phyloP scores from a whole-genome alignment of 1,140 invertebrate genomes.

The Papilio dardanus region DNA sequence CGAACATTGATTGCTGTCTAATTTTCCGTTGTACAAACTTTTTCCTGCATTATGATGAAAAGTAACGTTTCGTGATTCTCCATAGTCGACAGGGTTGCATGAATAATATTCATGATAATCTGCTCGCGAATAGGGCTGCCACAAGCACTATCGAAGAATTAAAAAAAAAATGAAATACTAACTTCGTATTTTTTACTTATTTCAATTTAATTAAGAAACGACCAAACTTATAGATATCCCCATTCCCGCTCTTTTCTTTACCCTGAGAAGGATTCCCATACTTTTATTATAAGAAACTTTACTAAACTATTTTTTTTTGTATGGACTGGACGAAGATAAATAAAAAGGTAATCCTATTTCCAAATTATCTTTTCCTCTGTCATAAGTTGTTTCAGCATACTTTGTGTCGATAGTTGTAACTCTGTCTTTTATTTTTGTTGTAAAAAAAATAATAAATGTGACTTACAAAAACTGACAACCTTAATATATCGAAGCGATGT shows the following conservation, averaged over 20 bases:
- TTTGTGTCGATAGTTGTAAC: too few species aligned
- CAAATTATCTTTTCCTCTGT: too few species aligned
- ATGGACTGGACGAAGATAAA: too few species aligned
- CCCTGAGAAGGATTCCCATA: too few species aligned
- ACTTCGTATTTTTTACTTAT: not conserved
- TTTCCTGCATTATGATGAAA: slow-evolving; percentile 69
- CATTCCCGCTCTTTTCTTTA: too few species aligned
- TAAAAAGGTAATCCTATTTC: too few species aligned
- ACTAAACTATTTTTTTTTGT: too few species aligned
- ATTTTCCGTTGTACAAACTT: slow-evolving; percentile 36
- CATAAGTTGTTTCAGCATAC: too few species aligned
- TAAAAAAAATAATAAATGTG: too few species aligned
- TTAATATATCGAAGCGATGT: not conserved
- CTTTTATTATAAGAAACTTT: not conserved
- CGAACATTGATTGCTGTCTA: not conserved
- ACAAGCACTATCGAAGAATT: not conserved
- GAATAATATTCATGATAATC: slow-evolving; percentile 65
- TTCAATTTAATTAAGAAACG: not conserved
- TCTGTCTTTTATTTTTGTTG: too few species aligned
- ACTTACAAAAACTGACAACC: not conserved
- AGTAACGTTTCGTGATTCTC: slow-evolving; percentile 54
- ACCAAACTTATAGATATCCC: not conserved
- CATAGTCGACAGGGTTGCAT: slow-evolving; percentile 60
- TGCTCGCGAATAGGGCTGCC: slow-evolving; percentile 39
- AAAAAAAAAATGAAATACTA: not conserved